Evolutionary conservation across 2,113 vertebrate genomes (phyloP).

Genomic region (Halichoerus grypus): DNA sequence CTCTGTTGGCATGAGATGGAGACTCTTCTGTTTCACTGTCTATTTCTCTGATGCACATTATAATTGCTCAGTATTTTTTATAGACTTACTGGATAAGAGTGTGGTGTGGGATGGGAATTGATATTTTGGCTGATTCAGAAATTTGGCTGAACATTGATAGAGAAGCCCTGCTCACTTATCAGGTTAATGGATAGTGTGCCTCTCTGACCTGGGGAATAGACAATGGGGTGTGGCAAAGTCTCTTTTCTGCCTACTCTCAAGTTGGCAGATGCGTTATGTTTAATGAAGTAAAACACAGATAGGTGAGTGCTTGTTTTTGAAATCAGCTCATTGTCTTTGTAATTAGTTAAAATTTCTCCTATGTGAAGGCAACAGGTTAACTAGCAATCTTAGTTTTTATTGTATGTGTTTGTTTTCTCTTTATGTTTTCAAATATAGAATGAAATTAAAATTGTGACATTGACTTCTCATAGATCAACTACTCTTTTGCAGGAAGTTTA

Average conservation of each 20-base stretch:
- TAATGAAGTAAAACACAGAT: neutral
- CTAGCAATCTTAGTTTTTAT: neutral
- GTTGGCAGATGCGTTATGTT: neutral
- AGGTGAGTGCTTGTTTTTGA: neutral
- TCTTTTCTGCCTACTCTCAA: neutral
- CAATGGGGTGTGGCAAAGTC: neutral
- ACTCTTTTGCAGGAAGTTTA: neutral
- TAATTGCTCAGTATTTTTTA: neutral
- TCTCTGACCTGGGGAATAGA: neutral
- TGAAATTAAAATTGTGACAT: neutral
- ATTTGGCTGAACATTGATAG: neutral
- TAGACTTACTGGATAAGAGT: neutral
- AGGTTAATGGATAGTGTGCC: neutral
- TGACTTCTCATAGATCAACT: neutral
- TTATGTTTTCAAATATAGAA: neutral
- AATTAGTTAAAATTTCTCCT: neutral
- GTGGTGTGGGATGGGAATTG: neutral
- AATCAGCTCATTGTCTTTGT: neutral
- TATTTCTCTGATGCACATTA: neutral
- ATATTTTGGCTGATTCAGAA: constrained; percentile 15
- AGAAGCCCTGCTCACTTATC: neutral
- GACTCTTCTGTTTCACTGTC: neutral
- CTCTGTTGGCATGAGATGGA: neutral
- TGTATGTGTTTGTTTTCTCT: neutral
- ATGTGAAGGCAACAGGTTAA: neutral